Conservation (phyloP, 2,113 vertebrate genomes). For the Montifringilla adamsi region DNA sequence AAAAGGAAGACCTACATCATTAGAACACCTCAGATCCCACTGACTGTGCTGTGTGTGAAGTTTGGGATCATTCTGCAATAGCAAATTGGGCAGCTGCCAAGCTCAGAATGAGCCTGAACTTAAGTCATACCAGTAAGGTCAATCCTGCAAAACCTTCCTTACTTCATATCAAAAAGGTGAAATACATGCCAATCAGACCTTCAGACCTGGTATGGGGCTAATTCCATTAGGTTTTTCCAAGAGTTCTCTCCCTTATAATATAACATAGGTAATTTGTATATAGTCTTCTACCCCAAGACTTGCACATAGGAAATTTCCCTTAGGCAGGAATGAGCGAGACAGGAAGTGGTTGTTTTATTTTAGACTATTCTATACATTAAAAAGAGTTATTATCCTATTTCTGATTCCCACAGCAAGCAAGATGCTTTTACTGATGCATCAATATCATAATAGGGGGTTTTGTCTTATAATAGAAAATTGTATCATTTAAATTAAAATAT, state of each 20-base stretch:
- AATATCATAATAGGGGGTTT: neutral
- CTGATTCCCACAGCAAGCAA: neutral
- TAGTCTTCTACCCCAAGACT: neutral
- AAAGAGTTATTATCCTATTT: neutral
- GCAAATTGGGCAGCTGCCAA: rapidly evolving
- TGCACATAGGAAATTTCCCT: neutral
- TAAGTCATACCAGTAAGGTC: neutral
- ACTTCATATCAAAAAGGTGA: neutral
- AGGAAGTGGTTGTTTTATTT: neutral
- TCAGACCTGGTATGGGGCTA: neutral
- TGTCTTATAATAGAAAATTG: neutral
- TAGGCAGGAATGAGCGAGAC: neutral
- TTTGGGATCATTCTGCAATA: neutral
- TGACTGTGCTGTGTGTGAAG: neutral
- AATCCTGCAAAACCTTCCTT: neutral
- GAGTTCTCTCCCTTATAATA: neutral
- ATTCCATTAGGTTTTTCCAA: neutral
- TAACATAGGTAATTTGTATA: neutral
- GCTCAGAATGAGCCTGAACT: neutral
- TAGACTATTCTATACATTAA: neutral
- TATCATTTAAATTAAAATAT: neutral
- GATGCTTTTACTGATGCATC: neutral
- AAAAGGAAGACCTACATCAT: neutral
- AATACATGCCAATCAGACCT: neutral
- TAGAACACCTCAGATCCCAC: neutral